A percentile compares a stretch with the other conserved stretches of the same genome.
Evolutionary conservation across 1,140 invertebrate species (phyloP).

Genomic region (Diploscapter pachys): DNA sequence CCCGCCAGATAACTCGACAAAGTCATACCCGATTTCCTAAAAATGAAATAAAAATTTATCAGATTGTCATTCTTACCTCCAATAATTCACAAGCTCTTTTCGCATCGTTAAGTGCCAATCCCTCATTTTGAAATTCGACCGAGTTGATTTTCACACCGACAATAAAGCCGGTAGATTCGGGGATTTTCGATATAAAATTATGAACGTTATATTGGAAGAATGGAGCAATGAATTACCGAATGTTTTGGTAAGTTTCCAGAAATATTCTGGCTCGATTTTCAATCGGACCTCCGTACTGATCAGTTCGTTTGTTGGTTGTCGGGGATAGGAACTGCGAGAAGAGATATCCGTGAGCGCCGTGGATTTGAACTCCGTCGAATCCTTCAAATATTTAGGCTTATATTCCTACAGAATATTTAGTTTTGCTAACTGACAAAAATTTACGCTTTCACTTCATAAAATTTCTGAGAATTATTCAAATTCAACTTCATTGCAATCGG

Average conservation of each 20-base stretch:
- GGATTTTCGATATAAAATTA: slow-evolving; percentile 28
- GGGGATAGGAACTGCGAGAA: slow-evolving; percentile 48
- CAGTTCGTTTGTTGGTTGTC: slow-evolving; percentile 44
- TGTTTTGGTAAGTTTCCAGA: slow-evolving; percentile 46
- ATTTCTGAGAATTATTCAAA: no score
- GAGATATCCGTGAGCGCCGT: slow-evolving; percentile 53
- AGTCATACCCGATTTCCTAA: slow-evolving; percentile 42
- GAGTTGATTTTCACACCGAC: slow-evolving; percentile 48
- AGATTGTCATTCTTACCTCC: slow-evolving; percentile 18
- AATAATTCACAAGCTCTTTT: slow-evolving; percentile 18
- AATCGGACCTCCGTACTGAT: slow-evolving; percentile 48
- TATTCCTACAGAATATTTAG: neutral
- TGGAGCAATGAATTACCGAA: slow-evolving; percentile 18
- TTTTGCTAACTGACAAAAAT: no score
- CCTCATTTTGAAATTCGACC: slow-evolving; percentile 40
- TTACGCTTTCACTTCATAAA: no score
- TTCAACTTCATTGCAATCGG: no score
- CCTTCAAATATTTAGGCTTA: slow-evolving; percentile 27
- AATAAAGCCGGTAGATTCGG: slow-evolving; percentile 39
- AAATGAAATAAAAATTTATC: slow-evolving; percentile 21
- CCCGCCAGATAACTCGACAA: slow-evolving; percentile 48
- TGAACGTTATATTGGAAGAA: neutral
- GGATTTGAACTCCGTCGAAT: slow-evolving; percentile 49
- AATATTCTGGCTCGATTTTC: slow-evolving; percentile 45
- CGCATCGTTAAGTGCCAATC: slow-evolving; percentile 18